These are phyloP conservation scores for Drosophila quadrilineata DNA, from an alignment of 1,140 invertebrate species.

Conservation along the genomic window DNA sequence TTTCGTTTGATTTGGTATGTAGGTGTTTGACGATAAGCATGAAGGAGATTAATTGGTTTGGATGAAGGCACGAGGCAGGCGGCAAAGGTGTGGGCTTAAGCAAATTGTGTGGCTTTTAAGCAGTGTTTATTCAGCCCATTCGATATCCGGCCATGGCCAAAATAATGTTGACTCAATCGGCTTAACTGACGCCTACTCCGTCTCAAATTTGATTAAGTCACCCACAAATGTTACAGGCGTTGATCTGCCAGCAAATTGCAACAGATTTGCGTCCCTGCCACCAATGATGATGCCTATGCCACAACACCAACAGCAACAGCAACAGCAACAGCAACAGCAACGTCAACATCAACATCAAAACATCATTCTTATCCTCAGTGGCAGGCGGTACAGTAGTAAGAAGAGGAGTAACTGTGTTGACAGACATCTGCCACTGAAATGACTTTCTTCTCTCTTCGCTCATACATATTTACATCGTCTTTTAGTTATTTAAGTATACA, in stretches of 20 bases:
- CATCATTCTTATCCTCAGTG: neutral
- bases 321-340: neutral
- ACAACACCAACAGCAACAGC: slow-evolving; percentile 6
- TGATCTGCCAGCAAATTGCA: slow-evolving; percentile 41
- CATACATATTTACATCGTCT: slow-evolving; percentile 17
- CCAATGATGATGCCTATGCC: slow-evolving; percentile 35
- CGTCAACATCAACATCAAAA: neutral
- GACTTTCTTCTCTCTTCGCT: slow-evolving; percentile 30
- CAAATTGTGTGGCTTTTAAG: slow-evolving; percentile 41
- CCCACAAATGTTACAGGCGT: slow-evolving; percentile 37
- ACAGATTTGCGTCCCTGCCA: slow-evolving; percentile 32
- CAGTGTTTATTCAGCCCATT: slow-evolving; percentile 13
- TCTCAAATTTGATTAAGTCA: slow-evolving; percentile 32
- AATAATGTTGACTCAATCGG: slow-evolving; percentile 49
- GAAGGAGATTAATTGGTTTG: slow-evolving; percentile 66
- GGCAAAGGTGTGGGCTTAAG: slow-evolving; percentile 40
- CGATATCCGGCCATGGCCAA: slow-evolving; percentile 42
- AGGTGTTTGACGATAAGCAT: slow-evolving; percentile 24
- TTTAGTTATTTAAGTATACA: slow-evolving; percentile 31
- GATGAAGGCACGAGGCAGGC: slow-evolving; percentile 20
- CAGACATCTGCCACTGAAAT: slow-evolving; percentile 16
- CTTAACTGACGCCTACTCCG: slow-evolving; percentile 46
- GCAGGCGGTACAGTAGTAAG: too few relatives aligned
- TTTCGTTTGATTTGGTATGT: slow-evolving; percentile 13
- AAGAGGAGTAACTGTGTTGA: too few relatives aligned